phyloP scores from a whole-genome alignment of 2,888 invertebrate genomes.

The Polymixis lichenea region DNA sequence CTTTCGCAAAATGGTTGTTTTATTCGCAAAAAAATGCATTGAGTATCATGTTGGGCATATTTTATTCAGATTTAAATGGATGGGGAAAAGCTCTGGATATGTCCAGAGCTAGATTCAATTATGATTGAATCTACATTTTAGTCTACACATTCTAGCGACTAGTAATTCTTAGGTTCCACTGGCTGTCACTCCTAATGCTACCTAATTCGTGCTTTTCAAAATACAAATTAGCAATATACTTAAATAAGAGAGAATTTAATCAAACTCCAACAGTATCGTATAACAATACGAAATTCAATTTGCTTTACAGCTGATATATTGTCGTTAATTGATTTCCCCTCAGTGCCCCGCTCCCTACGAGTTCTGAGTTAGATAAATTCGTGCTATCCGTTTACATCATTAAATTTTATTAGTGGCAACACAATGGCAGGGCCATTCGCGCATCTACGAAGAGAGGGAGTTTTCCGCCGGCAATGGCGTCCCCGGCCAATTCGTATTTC shows the following conservation, averaged over 20 bases:
- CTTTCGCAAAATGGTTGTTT: not conserved
- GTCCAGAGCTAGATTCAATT: too few species aligned
- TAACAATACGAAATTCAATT: slow-evolving; percentile 78
- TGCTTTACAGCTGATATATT: slow-evolving; percentile 82
- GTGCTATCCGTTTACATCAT: slow-evolving; percentile 90
- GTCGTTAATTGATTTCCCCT: slow-evolving; percentile 87
- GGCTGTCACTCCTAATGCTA: slow-evolving; percentile 4
- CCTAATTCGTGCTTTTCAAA: slow-evolving; percentile 38
- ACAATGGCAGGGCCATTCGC: slow-evolving; percentile 83
- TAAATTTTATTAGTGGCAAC: slow-evolving; percentile 89
- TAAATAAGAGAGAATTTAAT: slow-evolving; percentile 50
- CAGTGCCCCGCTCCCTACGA: slow-evolving; percentile 79
- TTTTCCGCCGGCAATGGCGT: slow-evolving; percentile 82
- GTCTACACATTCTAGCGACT: not conserved
- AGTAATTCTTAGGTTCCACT: not conserved
- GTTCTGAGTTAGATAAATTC: slow-evolving; percentile 87
- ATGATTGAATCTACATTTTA: not conserved
- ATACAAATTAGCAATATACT: slow-evolving; percentile 34
- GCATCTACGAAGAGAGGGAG: slow-evolving; percentile 82
- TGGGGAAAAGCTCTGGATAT: not conserved
- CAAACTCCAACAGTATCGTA: slow-evolving; percentile 78
- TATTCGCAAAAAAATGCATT: not conserved
- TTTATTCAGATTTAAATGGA: not conserved
- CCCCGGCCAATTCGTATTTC: slow-evolving; percentile 87
- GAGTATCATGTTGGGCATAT: not conserved